Conservation (phyloP, 2,888 invertebrate species). For the Orgyia antiqua region DNA sequence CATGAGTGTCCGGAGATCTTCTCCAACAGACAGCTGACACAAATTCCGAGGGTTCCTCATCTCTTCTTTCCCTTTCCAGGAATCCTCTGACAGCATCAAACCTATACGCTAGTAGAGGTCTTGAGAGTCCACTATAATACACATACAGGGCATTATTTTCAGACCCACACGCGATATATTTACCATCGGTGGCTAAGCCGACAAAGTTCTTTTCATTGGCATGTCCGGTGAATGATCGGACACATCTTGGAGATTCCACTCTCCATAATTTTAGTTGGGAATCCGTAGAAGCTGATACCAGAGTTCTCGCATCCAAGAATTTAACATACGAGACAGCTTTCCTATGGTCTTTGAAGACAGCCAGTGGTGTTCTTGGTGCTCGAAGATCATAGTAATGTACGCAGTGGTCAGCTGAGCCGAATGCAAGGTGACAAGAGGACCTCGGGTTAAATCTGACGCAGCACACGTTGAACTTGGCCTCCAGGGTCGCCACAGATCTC, state of each 20-base stretch:
- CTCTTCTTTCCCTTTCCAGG: conserved; percentile 86
- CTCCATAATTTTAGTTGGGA: conserved; percentile 95
- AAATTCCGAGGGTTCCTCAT: conserved; percentile 94
- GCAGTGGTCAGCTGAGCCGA: conserved; percentile 98
- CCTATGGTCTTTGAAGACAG: conserved; percentile 91
- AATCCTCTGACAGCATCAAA: conserved; percentile 91
- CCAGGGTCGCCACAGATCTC: conserved; percentile 88
- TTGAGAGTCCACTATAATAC: conserved; percentile 93
- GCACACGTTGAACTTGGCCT: conserved; percentile 96
- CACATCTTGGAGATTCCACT: conserved; percentile 86
- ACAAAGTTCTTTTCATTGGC: conserved; percentile 98
- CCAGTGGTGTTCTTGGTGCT: conserved; percentile 87
- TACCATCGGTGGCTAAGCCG: conserved; percentile 92
- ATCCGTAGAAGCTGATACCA: conserved; percentile 94
- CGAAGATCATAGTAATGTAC: conserved; percentile 97
- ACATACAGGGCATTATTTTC: conserved; percentile 96
- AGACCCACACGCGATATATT: conserved; percentile 95
- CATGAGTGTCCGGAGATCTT: conserved; percentile 82
- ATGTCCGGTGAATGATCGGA: conserved; percentile 93
- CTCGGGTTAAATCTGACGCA: conserved; percentile 86
- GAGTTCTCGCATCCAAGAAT: conserved; percentile 82
- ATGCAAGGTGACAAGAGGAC: conserved; percentile 92
- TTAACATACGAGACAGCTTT: conserved; percentile 97
- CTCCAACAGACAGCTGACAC: conserved; percentile 98
- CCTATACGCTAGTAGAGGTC: conserved; percentile 90